Percentiles rank a stretch among this genome's conserved stretches.
These are phyloP conservation scores for Chloropsis cyanopogon DNA, from an alignment of 2,113 vertebrate species.

Conservation along the genomic window DNA sequence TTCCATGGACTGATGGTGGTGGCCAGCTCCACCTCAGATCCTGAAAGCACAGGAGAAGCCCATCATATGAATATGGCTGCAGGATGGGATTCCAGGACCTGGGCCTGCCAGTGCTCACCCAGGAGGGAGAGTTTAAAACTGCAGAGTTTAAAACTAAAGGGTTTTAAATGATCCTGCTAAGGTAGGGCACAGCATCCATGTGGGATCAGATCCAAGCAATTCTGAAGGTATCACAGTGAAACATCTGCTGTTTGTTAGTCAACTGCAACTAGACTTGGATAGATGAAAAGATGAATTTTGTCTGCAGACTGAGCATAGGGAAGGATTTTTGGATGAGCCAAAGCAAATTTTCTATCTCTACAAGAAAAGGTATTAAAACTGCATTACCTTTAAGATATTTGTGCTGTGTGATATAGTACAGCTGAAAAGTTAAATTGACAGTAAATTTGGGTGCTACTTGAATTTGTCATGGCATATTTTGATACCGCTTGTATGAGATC, in stretches of 20 bases:
- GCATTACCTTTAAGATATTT: background rate
- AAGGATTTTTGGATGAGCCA: background rate
- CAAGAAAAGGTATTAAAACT: background rate
- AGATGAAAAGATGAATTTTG: background rate
- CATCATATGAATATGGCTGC: fast-evolving
- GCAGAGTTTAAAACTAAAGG: background rate
- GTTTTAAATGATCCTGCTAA: background rate
- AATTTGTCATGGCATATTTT: background rate
- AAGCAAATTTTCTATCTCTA: background rate
- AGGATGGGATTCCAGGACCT: background rate
- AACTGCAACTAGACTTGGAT: background rate
- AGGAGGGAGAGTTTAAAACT: background rate
- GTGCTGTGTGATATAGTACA: background rate
- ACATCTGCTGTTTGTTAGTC: background rate
- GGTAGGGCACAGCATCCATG: fast-evolving
- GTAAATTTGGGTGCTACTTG: background rate
- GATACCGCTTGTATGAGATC: background rate
- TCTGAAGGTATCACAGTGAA: background rate
- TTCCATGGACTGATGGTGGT: background rate
- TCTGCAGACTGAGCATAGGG: background rate
- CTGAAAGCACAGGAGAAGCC: background rate
- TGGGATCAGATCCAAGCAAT: background rate
- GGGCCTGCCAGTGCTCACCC: background rate
- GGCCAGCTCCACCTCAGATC: background rate
- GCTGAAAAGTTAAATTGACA: background rate